Base-by-base conservation (phyloP, 2,113 vertebrate species). In the Grus americana region DNA sequence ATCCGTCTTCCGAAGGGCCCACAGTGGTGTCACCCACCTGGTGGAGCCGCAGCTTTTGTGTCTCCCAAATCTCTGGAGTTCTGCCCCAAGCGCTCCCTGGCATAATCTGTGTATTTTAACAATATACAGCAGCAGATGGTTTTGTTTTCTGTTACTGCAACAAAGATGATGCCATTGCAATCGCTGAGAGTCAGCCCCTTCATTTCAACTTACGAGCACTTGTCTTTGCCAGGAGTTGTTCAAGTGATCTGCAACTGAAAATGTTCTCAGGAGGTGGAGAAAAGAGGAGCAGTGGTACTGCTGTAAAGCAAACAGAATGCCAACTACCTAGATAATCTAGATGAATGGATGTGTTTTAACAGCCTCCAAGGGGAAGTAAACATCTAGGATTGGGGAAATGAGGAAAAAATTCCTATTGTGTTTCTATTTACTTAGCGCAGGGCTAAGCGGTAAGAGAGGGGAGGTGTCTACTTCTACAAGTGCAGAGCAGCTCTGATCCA, bases 381-480 rank as follows among this genome's bases (percentile, higher is more conserved):
- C 12, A 10, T 30, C 19, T 23, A 36, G 30, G 27, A 73, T 2
- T 20, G 26, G 36, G 18, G 9, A 49, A 83, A 27, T 6, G 15
- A 52, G 34, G 32, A 55, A n/a, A 38, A 38, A 82, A 63, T 52
- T 71, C n/a, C 15, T 21, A 1, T 2, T 67, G 38, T 29, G 40
- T 74, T 36, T 74, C 14, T 4, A 3, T 11, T 63, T 46, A 47
- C 22, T n/a, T 22, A 34, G 44, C 4, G 30, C 23, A 62, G 75
- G 23, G 11, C 21, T 15, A 40, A 21, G 50, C 15, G 61, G 0
- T 29, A 36, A 71, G 40, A 29, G 9, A 52, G 18, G 27, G 7
- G 52, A 63, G 5, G 30, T 1, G 3, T 5, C 24, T 24, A 0
- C 19, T 54, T 57, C 26, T 36, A 7, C 6, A 55, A 38, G 42